phyloP scores from a whole-genome alignment of 1,140 invertebrate species.

The Drosophila sp. region DNA sequence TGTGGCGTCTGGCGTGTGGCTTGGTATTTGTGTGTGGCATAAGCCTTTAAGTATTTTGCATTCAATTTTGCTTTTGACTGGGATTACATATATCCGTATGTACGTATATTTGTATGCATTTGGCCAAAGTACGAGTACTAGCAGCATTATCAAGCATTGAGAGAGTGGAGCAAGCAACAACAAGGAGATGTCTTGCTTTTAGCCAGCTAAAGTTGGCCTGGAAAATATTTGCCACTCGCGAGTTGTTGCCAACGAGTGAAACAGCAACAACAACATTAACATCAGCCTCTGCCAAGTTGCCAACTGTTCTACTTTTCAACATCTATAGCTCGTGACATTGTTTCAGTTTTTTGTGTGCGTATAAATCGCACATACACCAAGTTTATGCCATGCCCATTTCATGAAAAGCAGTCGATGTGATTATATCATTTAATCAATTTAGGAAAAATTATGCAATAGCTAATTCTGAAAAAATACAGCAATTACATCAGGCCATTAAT shows the following conservation, averaged over 20 bases:
- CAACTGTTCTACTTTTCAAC: constrained; percentile 77
- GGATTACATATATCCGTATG: constrained; percentile 17
- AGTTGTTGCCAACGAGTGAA: constrained; percentile 63
- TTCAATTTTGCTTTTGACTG: constrained; percentile 38
- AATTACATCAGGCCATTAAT: too few relatives aligned
- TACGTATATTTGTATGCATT: constrained; percentile 41
- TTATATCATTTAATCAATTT: constrained; percentile 12
- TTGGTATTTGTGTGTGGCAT: constrained; percentile 13
- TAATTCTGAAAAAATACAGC: neutral
- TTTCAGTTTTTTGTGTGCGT: constrained; percentile 51
- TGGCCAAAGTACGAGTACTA: constrained; percentile 11
- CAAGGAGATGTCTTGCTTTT: constrained; percentile 33
- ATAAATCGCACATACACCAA: constrained; percentile 24
- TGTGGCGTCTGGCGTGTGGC: constrained; percentile 5
- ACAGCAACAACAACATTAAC: constrained; percentile 13
- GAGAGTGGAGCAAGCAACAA: constrained; percentile 15
- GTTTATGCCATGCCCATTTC: constrained; percentile 28
- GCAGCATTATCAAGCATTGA: constrained; percentile 1
- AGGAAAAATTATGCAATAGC: neutral
- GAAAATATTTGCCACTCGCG: constrained; percentile 67
- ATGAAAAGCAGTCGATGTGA: constrained; percentile 13
- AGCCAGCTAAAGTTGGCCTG: constrained; percentile 63
- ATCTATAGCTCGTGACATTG: constrained; percentile 82
- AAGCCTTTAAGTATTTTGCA: constrained; percentile 60
- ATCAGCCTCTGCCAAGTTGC: constrained; percentile 49